Evolutionary conservation across 2,888 invertebrate species (phyloP), one percentile per base, ranked within the genome.

Genomic region (Acholoe squamosa): DNA sequence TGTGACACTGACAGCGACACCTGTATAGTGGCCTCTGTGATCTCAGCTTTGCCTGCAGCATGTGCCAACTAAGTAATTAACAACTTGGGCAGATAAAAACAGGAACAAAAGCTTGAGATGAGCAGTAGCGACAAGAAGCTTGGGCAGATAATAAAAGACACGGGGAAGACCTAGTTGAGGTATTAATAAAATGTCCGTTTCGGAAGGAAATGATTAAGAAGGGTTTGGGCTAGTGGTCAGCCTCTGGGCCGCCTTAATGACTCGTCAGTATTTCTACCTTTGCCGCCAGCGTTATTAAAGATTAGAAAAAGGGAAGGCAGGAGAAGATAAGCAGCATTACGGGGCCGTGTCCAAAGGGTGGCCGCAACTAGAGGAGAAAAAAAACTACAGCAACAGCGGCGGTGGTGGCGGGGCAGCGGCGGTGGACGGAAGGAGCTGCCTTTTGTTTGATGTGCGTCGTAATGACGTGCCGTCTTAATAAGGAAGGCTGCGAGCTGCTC

Each of bases 361-460:
- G 80, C 34, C 80, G 34, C 43, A 80, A 80, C 14, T 34, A 77
- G 28, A 7, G 33, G 33, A n/a, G n/a, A 61, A 1, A 61, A 61
- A 61, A n/a, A 61, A 61, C 61, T 1, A 5, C 22, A 25, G 61
- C 61, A n/a, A 14, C 22, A 61, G 43, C 43, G 10, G 43, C 16
- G 22, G 22, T 43, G 43, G 43, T n/a, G 61, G 22, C 5, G 14
- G 14, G 25, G 28, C 71, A 1, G 25, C 43, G 80, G 33, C 33
- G 80, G 43, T 80, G 80, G 43, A 43, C 80, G 80, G 80, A 80
- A 80, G 80, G 80, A 43, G 34, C 80, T 34, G 25, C 71, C 80
- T 43, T 80, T 80, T 80, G 80, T 80, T 80, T 80, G 80, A 80
- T 34, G 80, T 80, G 80, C 76, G 80, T 34, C 43, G 80, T 80